Conservation (phyloP, 2,797 vertebrate species). For the Melanotaenia pygmaea region DNA sequence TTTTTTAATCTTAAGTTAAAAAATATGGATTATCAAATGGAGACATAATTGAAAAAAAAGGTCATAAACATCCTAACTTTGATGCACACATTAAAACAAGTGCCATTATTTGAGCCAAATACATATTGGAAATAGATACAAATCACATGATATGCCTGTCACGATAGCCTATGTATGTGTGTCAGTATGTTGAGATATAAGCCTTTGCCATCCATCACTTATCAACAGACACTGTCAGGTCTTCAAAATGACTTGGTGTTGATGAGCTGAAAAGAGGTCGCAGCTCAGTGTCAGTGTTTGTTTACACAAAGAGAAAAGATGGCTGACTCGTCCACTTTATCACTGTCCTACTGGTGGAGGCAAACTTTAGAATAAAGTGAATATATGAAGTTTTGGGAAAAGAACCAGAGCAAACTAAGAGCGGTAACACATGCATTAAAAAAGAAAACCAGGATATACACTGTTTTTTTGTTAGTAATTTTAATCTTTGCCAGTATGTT, state of each 20-base stretch:
- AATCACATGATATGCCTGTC: not conserved
- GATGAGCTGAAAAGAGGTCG: slow-evolving; percentile 51
- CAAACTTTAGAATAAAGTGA: slow-evolving; percentile 24
- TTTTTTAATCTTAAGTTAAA: too few relatives aligned
- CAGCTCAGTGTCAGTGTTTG: slow-evolving; percentile 45
- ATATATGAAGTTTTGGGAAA: not conserved
- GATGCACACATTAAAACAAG: not conserved
- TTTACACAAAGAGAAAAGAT: slow-evolving; percentile 43
- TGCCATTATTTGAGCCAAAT: not conserved
- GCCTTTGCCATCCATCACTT: slow-evolving; percentile 20
- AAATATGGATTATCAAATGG: not conserved
- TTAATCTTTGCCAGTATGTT: not conserved
- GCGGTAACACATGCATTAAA: not conserved
- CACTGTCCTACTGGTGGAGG: slow-evolving; percentile 25
- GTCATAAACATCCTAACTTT: too few relatives aligned
- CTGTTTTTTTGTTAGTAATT: not conserved
- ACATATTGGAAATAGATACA: not conserved
- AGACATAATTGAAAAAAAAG: not conserved
- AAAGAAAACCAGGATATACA: not conserved
- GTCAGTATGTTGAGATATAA: not conserved
- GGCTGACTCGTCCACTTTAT: slow-evolving; percentile 43
- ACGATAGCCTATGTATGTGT: not conserved
- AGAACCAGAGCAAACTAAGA: slow-evolving; percentile 3
- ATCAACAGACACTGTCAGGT: slow-evolving; percentile 14
- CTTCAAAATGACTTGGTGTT: slow-evolving; percentile 42